These are phyloP conservation scores for Drosophila sucinea DNA, from an alignment of 1,140 invertebrate species.

Conservation along the genomic window DNA sequence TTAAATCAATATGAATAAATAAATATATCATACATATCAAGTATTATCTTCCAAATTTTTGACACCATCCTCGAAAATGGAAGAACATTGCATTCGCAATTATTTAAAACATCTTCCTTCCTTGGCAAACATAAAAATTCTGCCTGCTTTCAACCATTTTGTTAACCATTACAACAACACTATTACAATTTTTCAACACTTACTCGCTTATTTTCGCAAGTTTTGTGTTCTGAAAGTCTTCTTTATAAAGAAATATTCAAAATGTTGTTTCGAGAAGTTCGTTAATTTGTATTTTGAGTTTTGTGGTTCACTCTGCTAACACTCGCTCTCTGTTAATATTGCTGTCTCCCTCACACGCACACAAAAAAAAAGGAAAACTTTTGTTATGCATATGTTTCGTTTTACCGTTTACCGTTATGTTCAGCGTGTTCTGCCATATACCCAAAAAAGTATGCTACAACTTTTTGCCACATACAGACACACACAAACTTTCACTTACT, in stretches of 20 bases:
- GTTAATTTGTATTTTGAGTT: not conserved
- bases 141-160: too few relatives aligned
- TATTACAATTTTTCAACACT: too few relatives aligned
- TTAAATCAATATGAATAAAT: too few relatives aligned
- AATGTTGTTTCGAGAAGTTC: not conserved
- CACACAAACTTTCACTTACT: slow-evolving; percentile 14
- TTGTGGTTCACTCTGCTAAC: slow-evolving; percentile 3
- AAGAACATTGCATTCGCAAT: too few relatives aligned
- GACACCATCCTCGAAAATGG: too few relatives aligned
- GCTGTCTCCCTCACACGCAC: not conserved
- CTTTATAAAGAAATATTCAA: not conserved
- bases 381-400: slow-evolving; percentile 35
- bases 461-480: slow-evolving; percentile 12
- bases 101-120: too few relatives aligned
- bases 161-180: too few relatives aligned
- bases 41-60: too few relatives aligned
- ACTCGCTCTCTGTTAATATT: slow-evolving; percentile 14
- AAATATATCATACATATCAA: too few relatives aligned
- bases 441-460: slow-evolving; percentile 25
- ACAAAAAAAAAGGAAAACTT: not conserved
- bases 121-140: too few relatives aligned
- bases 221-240: not conserved
- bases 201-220: too few relatives aligned
- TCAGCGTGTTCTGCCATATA: slow-evolving; percentile 17
- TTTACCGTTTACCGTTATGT: slow-evolving; percentile 35